A percentile compares a stretch with the other conserved stretches of the same genome.
phyloP scores from a whole-genome alignment of 2,888 invertebrate species.

The Cremastinae sp. region DNA sequence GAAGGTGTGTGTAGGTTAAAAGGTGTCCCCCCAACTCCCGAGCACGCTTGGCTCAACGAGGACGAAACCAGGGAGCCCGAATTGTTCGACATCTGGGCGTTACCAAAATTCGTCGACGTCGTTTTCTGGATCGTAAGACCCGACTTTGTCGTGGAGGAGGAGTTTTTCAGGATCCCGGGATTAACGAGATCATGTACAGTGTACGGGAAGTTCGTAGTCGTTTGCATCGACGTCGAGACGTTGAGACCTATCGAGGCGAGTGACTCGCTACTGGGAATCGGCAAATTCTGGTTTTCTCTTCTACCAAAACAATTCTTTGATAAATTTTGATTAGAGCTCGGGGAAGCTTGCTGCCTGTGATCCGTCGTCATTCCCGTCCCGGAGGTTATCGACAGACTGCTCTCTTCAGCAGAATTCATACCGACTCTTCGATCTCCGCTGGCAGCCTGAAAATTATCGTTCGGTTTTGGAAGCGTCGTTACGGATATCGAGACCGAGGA shows the following conservation, averaged over 20 bases:
- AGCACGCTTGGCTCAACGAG: constrained; percentile 51
- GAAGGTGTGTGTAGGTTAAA: constrained; percentile 71
- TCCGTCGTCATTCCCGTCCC: constrained; percentile 12
- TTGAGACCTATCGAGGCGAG: constrained; percentile 68
- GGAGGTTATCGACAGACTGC: not conserved
- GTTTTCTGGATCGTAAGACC: constrained; percentile 59
- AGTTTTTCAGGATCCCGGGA: constrained; percentile 65
- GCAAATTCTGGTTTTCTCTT: constrained; percentile 48
- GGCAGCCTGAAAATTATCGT: constrained; percentile 11
- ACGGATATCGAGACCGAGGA: constrained; percentile 56
- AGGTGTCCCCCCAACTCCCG: constrained; percentile 62
- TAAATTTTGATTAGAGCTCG: constrained; percentile 51
- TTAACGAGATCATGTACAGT: constrained; percentile 70
- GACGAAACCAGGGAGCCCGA: constrained; percentile 52
- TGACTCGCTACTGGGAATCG: constrained; percentile 63
- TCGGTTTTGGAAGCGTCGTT: constrained; percentile 33
- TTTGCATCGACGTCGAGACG: constrained; percentile 68
- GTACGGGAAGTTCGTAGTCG: constrained; percentile 66
- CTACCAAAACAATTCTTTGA: constrained; percentile 50
- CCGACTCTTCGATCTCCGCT: constrained; percentile 13
- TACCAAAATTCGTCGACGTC: constrained; percentile 38
- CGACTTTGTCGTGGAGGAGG: constrained; percentile 61
- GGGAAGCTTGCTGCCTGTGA: constrained; percentile 10
- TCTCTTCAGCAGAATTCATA: constrained; percentile 1
- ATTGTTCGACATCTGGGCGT: constrained; percentile 50